Percentiles rank a stretch among this genome's conserved stretches.
Evolutionary conservation across 2,113 vertebrate genomes (phyloP).

Genomic region (Peromyscus leucopus): DNA sequence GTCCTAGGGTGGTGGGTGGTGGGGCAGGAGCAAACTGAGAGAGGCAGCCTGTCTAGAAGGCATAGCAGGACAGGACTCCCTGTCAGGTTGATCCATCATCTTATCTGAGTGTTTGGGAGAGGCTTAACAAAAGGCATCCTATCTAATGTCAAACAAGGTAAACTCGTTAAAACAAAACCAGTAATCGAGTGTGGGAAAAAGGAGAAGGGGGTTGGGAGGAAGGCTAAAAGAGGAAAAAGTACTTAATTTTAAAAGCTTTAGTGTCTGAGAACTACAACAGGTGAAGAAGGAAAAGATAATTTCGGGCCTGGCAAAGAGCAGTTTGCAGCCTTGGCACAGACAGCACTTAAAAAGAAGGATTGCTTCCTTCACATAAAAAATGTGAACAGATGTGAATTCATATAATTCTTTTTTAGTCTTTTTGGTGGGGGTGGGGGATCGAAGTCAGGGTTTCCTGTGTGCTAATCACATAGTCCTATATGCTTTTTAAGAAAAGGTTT

Average conservation of each 20-base stretch:
- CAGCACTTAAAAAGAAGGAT: slow-evolving; percentile 17
- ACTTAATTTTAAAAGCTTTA: slow-evolving; percentile 15
- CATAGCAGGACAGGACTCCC: too few relatives aligned
- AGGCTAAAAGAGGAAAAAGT: not conserved
- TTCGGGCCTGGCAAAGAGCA: not conserved
- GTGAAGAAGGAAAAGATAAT: not conserved
- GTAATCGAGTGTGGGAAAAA: not conserved
- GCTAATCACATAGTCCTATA: not conserved
- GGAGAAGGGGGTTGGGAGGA: not conserved
- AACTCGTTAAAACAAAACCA: not conserved
- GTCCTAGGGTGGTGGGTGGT: not conserved
- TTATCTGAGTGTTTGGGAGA: not conserved
- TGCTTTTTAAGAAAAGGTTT: not conserved
- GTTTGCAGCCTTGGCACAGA: not conserved
- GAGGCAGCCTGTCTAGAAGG: not conserved
- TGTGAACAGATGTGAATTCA: not conserved
- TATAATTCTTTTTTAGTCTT: not conserved
- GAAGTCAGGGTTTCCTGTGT: not conserved
- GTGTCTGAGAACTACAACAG: not conserved
- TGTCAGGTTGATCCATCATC: not conserved
- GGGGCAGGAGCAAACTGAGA: not conserved
- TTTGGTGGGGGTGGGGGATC: not conserved
- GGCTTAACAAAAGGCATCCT: not conserved
- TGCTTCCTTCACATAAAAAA: not conserved
- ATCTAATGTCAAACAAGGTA: not conserved